Evolutionary conservation across 2,797 vertebrate species (phyloP).

Genomic region (Etheostoma nigrum): DNA sequence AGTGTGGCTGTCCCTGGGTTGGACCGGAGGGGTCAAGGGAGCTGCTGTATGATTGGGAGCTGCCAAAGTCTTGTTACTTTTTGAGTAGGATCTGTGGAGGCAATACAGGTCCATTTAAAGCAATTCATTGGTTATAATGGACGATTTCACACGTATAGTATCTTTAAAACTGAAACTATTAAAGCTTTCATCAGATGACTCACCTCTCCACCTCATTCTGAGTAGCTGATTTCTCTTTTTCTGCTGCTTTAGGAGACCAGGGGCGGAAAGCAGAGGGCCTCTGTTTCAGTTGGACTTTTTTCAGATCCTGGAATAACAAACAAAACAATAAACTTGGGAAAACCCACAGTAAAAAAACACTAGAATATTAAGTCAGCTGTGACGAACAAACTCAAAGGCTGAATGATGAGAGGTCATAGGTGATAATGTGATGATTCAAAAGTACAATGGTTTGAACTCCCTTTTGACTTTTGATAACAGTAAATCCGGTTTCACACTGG

Average conservation of each 20-base stretch:
- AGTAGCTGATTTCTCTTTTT: conserved; percentile 87
- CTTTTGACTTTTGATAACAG: conserved; percentile 40
- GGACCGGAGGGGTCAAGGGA: conserved; percentile 79
- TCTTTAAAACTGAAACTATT: not conserved
- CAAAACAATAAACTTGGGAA: conserved; percentile 49
- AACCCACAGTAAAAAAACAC: conserved; percentile 34
- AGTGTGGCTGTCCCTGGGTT: conserved; percentile 80
- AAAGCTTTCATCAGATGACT: conserved; percentile 38
- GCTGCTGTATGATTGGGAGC: conserved; percentile 88
- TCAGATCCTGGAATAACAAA: conserved; percentile 86
- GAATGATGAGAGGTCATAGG: conserved; percentile 31
- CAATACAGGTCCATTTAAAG: conserved; percentile 1
- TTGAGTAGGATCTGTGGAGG: conserved; percentile 86
- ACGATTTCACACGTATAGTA: not conserved
- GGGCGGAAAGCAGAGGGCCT: conserved; percentile 97
- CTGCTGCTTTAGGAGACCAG: conserved; percentile 93
- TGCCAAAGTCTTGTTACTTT: conserved; percentile 87
- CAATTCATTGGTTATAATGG: not conserved
- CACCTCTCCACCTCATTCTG: conserved; percentile 87
- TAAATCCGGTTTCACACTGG: conserved; percentile 50
- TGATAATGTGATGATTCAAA: conserved; percentile 39
- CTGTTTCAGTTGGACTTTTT: conserved; percentile 92
- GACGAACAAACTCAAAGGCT: conserved; percentile 32
- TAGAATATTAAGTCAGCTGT: conserved; percentile 33
- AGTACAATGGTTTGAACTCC: conserved; percentile 27